These are phyloP conservation scores for Galeruca laticollis DNA, from an alignment of 2,888 invertebrate genomes.

Conservation along the genomic window DNA sequence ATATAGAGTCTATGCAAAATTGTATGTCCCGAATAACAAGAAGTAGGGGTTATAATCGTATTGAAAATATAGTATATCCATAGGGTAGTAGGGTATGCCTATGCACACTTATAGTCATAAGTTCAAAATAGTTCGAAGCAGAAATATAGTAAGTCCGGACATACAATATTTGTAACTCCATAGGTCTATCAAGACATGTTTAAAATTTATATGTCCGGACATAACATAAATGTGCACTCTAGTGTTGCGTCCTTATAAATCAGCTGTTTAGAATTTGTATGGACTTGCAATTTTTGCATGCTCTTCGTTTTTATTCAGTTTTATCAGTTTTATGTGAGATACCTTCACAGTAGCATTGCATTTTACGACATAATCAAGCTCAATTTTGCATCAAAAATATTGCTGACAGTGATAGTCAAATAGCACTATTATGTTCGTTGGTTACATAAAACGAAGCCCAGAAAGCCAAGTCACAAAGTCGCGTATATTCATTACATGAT, in stretches of 20 bases:
- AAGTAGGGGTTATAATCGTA: no score
- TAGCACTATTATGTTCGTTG: no score
- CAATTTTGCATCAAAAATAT: constrained; percentile 22
- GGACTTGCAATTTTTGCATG: not conserved
- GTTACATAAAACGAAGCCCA: no score
- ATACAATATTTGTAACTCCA: constrained; percentile 21
- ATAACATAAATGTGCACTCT: no score
- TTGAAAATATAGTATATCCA: no score
- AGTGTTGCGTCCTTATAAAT: no score
- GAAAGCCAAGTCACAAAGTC: no score
- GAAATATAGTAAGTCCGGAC: constrained; percentile 22
- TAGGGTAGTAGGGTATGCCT: constrained; percentile 25
- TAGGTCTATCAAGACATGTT: constrained; percentile 6
- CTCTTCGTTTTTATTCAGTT: not conserved
- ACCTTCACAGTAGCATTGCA: constrained; percentile 9
- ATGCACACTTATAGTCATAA: constrained; percentile 26
- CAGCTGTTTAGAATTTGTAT: no score
- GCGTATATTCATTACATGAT: no score
- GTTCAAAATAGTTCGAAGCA: constrained; percentile 15
- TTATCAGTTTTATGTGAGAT: constrained; percentile 12
- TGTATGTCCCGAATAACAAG: no score
- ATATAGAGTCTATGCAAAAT: no score
- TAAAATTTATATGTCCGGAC: constrained; percentile 19
- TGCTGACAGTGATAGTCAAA: no score
- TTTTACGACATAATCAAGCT: constrained; percentile 14